These are phyloP conservation scores for Poicephalus meyeri DNA, from an alignment of 2,113 vertebrate species.

Conservation along the genomic window DNA sequence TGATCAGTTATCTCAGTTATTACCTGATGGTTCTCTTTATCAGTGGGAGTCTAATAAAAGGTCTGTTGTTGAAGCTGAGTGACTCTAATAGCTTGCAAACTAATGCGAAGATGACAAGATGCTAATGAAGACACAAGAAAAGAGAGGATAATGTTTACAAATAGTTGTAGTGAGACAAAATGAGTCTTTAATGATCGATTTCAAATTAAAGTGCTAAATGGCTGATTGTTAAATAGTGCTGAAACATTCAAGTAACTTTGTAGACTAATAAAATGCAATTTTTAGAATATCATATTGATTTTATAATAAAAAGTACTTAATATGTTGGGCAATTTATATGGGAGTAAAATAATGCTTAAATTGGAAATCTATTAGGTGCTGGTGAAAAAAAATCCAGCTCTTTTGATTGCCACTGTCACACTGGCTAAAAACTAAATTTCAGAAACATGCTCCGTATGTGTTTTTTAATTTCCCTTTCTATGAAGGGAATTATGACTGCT, in stretches of 20 bases:
- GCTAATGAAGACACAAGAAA: slow-evolving; percentile 31
- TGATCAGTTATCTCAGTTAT: neutral
- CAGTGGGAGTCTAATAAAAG: neutral
- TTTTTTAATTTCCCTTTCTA: neutral
- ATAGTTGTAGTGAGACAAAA: slow-evolving; percentile 28
- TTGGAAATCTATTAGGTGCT: slow-evolving; percentile 47
- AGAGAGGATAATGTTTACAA: slow-evolving; percentile 32
- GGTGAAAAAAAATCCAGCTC: neutral
- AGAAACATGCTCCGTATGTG: neutral
- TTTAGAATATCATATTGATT: slow-evolving; percentile 53
- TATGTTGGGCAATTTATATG: slow-evolving; percentile 24
- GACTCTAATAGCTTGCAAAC: neutral
- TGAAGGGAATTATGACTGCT: neutral
- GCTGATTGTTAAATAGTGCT: slow-evolving; percentile 49
- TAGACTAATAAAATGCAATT: slow-evolving; percentile 39
- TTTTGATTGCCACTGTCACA: neutral
- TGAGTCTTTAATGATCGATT: slow-evolving; percentile 45
- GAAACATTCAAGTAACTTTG: slow-evolving; percentile 22
- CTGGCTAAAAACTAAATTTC: neutral
- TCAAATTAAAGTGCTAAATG: slow-evolving; percentile 37
- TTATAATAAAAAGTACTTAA: slow-evolving; percentile 41
- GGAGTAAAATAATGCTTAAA: slow-evolving; percentile 18
- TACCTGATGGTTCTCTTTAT: neutral
- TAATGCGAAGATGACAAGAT: slow-evolving; percentile 17
- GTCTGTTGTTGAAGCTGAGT: neutral